Evolutionary conservation across 35 echinoderm and acorn worm genomes (phyloP).

Genomic region (Nesometra sesokonis): DNA sequence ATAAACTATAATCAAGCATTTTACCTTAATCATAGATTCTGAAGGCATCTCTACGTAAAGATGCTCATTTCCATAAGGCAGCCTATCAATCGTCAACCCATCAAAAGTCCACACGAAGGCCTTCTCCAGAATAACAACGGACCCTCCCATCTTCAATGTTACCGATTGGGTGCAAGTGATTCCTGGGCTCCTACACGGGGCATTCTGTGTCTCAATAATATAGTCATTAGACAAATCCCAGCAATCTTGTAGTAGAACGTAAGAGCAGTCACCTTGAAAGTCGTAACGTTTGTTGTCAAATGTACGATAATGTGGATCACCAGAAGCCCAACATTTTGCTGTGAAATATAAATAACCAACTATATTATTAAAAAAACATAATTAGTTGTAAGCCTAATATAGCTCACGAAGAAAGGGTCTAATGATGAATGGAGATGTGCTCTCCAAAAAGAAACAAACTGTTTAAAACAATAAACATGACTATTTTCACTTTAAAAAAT

Average conservation of each 20-base stretch:
- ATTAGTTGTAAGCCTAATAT: too few relatives aligned
- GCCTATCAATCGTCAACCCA: constrained; percentile 17
- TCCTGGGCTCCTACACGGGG: constrained; percentile 38
- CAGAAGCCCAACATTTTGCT: constrained; percentile 53
- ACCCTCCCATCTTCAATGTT: constrained; percentile 28
- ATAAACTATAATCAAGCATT: too few relatives aligned
- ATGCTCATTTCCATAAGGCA: constrained; percentile 26
- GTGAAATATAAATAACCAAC: neutral
- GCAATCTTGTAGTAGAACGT: constrained; percentile 53
- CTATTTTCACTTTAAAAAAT: too few relatives aligned
- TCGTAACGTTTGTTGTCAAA: constrained; percentile 57
- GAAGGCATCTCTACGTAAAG: constrained; percentile 49
- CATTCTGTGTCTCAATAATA: constrained; percentile 38
- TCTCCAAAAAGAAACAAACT: too few relatives aligned
- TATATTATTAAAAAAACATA: too few relatives aligned
- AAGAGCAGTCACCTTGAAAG: constrained; percentile 58
- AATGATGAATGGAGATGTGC: too few relatives aligned
- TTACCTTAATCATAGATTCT: constrained; percentile 39
- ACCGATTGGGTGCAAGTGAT: constrained; percentile 56
- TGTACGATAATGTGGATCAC: constrained; percentile 63
- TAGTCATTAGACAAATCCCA: constrained; percentile 40
- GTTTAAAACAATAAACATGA: too few relatives aligned
- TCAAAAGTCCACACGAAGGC: constrained; percentile 28
- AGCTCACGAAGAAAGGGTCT: too few relatives aligned
- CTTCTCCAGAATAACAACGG: constrained; percentile 5